Percentiles rank a stretch among this genome's conserved stretches.
phyloP scores from a whole-genome alignment of 92 coral and sea anemone species.

The Palythoa heliodiscus region DNA sequence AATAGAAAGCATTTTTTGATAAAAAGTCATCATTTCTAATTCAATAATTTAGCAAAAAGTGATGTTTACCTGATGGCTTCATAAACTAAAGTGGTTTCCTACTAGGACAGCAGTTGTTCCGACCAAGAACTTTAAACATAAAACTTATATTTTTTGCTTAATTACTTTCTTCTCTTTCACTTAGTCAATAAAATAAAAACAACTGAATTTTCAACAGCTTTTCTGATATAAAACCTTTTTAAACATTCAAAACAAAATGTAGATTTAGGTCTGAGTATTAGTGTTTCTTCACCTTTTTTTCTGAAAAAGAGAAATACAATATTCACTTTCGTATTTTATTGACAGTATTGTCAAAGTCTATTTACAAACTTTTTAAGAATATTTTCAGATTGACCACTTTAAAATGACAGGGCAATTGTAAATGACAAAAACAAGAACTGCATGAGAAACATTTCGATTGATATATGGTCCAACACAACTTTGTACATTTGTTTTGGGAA shows the following conservation, averaged over 20 bases:
- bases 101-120: background rate
- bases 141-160: background rate
- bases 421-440: background rate
- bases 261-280: background rate
- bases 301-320: background rate
- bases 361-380: constrained; percentile 9
- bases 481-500: too few relatives aligned
- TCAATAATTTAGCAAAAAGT: background rate
- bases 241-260: background rate
- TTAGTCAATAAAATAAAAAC: background rate
- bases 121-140: background rate
- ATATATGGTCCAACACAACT: background rate
- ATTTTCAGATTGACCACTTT: constrained; percentile 18
- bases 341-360: background rate
- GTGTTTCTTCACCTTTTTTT: background rate
- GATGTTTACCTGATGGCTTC: constrained; percentile 6
- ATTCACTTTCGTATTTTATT: background rate
- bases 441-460: background rate
- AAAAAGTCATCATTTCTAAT: background rate
- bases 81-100: background rate
- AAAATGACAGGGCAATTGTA: background rate
- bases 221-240: background rate
- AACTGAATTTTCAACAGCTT: background rate
- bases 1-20: background rate
- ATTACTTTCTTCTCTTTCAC: background rate